Conservation (phyloP, 2,113 vertebrate genomes). For the Pangasianodon gigas region DNA sequence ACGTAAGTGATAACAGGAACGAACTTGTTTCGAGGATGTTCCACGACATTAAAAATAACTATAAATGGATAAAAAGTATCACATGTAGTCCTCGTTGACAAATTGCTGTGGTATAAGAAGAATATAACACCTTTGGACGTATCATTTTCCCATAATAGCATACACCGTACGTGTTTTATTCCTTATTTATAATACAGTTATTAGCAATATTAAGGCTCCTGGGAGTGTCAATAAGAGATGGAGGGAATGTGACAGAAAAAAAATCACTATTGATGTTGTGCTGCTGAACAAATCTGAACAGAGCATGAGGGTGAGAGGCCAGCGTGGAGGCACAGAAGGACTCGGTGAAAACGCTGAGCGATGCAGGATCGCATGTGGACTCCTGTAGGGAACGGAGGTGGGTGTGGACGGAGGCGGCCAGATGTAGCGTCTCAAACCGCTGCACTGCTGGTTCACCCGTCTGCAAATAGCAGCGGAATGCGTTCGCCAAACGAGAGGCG, state of each 20-base stretch:
- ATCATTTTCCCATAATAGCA: too few species aligned
- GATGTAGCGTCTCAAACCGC: conserved; percentile 28
- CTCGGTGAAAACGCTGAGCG: conserved; percentile 69
- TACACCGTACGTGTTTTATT: too few species aligned
- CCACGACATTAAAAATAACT: not conserved
- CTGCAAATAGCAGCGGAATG: conserved; percentile 44
- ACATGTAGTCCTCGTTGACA: not conserved
- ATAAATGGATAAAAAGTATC: not conserved
- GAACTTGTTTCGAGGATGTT: too few species aligned
- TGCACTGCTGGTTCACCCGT: conserved; percentile 15
- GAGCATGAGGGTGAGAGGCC: conserved; percentile 21
- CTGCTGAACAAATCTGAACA: not conserved
- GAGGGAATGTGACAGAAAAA: not conserved
- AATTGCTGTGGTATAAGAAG: not conserved
- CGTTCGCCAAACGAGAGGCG: conserved; percentile 8
- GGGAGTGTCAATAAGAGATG: not conserved
- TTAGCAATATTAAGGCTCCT: too few species aligned
- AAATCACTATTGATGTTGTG: too few species aligned
- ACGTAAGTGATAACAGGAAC: too few species aligned
- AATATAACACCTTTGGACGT: not conserved
- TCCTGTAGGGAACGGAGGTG: conserved; percentile 67
- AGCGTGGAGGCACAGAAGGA: conserved; percentile 53
- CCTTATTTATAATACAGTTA: too few species aligned
- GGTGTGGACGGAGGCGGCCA: conserved; percentile 7
- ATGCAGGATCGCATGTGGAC: conserved; percentile 62